A percentile compares a stretch with the other conserved stretches of the same genome.
These are phyloP conservation scores for Eubasilissa regina DNA, from an alignment of 1,140 invertebrate species.

Conservation along the genomic window DNA sequence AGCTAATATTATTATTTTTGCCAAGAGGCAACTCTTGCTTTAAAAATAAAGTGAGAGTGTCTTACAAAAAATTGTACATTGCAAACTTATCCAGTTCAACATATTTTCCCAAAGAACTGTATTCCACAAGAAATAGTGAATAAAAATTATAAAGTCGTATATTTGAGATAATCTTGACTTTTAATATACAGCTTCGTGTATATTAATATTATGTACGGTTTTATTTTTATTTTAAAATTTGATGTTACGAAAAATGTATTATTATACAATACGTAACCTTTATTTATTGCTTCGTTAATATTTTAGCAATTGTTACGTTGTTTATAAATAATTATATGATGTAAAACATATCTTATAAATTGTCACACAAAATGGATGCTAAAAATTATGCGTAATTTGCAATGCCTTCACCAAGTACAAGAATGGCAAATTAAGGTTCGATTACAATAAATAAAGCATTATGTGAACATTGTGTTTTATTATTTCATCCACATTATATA, in stretches of 20 bases:
- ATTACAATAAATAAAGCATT: slow-evolving; percentile 21
- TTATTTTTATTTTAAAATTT: background rate
- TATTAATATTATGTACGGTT: too few relatives aligned
- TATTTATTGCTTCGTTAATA: background rate
- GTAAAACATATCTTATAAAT: background rate
- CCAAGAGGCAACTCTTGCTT: too few relatives aligned
- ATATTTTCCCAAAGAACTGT: too few relatives aligned
- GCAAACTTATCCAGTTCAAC: too few relatives aligned
- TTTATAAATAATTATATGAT: background rate
- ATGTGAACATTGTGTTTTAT: slow-evolving; percentile 2
- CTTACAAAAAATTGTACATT: too few relatives aligned
- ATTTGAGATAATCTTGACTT: too few relatives aligned
- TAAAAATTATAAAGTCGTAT: too few relatives aligned
- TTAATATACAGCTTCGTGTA: too few relatives aligned
- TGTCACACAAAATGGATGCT: slow-evolving; percentile 5
- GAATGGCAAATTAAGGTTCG: slow-evolving; percentile 19
- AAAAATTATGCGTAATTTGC: background rate
- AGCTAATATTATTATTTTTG: too few relatives aligned
- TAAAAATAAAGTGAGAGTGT: too few relatives aligned
- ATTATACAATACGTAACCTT: background rate
- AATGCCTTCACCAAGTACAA: background rate
- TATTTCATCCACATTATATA: too few relatives aligned
- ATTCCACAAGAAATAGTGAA: too few relatives aligned
- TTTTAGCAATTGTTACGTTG: background rate
- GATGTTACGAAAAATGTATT: background rate